Percentiles rank a stretch among this genome's conserved stretches.
Evolutionary conservation across 2,888 invertebrate genomes (phyloP).

Genomic region (Lithophane leautieri): DNA sequence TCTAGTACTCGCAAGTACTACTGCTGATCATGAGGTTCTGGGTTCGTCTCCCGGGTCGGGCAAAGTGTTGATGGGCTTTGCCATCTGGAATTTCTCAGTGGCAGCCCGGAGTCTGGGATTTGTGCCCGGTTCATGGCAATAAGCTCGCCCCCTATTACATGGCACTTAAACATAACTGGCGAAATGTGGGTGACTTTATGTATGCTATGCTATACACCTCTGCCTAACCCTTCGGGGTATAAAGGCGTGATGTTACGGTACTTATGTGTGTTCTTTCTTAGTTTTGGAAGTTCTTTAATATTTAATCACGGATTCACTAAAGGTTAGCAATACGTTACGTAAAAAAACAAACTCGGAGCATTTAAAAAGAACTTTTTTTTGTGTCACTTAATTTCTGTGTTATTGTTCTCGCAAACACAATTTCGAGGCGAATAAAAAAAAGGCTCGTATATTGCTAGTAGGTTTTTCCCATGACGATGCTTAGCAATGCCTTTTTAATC

Average conservation of each 20-base stretch:
- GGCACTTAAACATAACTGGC: neutral
- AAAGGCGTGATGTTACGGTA: neutral
- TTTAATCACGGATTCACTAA: neutral
- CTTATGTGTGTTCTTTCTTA: neutral
- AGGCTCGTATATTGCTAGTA: neutral
- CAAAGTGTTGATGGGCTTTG: neutral
- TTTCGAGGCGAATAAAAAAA: neutral
- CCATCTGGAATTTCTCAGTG: neutral
- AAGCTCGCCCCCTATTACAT: too few species aligned
- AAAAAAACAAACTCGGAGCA: neutral
- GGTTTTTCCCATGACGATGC: constrained; percentile 12
- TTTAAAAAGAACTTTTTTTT: too few species aligned
- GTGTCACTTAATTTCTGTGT: too few species aligned
- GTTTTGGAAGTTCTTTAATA: neutral
- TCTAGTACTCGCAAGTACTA: neutral
- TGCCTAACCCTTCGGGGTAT: neutral
- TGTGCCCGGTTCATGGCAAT: too few species aligned
- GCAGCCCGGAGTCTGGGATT: too few species aligned
- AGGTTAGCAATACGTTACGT: neutral
- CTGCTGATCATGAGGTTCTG: neutral
- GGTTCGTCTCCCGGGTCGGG: neutral
- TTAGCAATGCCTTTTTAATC: neutral
- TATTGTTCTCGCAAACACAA: too few species aligned
- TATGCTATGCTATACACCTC: too few species aligned
- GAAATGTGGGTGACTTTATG: neutral